A percentile compares a stretch with the other conserved stretches of the same genome.
These are phyloP conservation scores for Nesogale talazaci DNA, from an alignment of 2,113 vertebrate species.

Conservation along the genomic window DNA sequence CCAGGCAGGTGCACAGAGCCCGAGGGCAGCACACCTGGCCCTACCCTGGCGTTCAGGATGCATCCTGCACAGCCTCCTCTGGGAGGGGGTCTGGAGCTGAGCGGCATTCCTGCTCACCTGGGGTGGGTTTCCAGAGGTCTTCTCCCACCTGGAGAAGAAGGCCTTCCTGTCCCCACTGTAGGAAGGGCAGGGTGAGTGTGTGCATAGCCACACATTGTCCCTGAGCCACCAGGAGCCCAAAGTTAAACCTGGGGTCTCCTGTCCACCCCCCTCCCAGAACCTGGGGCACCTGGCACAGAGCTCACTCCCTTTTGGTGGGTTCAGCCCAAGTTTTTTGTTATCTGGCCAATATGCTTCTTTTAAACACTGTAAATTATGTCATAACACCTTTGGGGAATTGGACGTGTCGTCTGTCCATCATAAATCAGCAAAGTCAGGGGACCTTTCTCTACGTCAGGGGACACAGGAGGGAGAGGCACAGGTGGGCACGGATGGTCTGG, in stretches of 20 bases:
- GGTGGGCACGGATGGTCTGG: neutral
- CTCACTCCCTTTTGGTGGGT: neutral
- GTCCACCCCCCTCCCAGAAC: neutral
- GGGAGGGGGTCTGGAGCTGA: neutral
- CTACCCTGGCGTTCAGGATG: neutral
- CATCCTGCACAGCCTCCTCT: neutral
- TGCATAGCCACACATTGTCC: neutral
- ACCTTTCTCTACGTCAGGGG: neutral
- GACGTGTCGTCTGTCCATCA: no score
- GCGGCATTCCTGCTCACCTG: neutral
- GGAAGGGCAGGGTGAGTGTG: neutral
- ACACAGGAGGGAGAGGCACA: neutral
- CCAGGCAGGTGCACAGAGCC: neutral
- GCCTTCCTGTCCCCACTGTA: accelerated
- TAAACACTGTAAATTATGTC: neutral
- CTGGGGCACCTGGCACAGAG: neutral
- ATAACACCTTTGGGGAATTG: neutral
- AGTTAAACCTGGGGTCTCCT: neutral
- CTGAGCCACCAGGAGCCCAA: neutral
- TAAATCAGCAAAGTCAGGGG: neutral
- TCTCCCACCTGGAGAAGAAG: neutral
- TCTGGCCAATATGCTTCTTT: neutral
- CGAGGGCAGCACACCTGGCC: neutral
- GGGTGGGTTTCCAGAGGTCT: neutral
- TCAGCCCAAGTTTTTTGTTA: neutral